Base-by-base conservation (phyloP, 2,797 vertebrate species). In the Tragopan temminckii region DNA sequence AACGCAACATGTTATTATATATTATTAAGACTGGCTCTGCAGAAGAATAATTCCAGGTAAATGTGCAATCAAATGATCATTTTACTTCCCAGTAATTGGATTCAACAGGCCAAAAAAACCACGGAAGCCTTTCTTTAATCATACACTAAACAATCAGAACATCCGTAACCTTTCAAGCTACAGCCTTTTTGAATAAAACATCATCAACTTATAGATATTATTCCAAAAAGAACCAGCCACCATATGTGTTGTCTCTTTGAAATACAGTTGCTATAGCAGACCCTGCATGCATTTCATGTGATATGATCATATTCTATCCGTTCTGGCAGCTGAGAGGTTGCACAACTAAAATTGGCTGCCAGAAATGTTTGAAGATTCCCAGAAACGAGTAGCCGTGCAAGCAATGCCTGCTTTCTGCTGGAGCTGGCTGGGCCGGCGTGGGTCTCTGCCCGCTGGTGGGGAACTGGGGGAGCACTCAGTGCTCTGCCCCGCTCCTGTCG, bases 131-230 rank as follows among this genome's bases (percentile, higher is more conserved):
- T 94, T 95, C 92, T 95, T 97, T 95, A 95, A 95, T 96, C 92
- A 91, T 82, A 95, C 78, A 75, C 94, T 93, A 96, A 97, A 97
- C 96, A 97, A 95, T 94, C 95, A 95, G 95, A 95, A 96, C 96
- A 95, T 97, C 93, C 95, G 90, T 96, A 97, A 97, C 96, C 95
- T 97, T 95, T 96, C 95, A 95, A 97, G 95, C 93, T 95, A 94
- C 95, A 97, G 95, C 80, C 95, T 97, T 96, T 96, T 90, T 97
- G 95, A 97, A 96, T 96, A 97, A 97, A 97, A 96, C 95, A 97
- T 97, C 94, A 96, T 95, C 96, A 97, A 94, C 96, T 95, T 97
- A 97, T 95, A 97, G 96, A 96, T 95, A 97, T 96, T 97, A 96
- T 97, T 96, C 95, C 94, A 97, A 97, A 95, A 96, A 94, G 95